Base-by-base conservation (phyloP, 92 coral and sea anemone genomes). In the Epizoanthus ramosus region DNA sequence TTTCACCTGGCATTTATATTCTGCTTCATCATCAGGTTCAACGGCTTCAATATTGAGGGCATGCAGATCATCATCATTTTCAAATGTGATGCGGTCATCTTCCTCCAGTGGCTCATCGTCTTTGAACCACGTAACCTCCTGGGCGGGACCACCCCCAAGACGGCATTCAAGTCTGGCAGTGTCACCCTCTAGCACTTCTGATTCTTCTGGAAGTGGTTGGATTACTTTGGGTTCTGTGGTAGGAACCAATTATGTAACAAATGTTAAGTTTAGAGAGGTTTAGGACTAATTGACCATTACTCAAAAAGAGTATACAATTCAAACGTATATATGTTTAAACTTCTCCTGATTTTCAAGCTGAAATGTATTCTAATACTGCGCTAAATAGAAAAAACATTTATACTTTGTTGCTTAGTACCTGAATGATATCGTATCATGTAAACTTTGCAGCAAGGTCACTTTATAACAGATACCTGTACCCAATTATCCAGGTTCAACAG, bases 161-260 rank as follows among this genome's bases (percentile, higher is more conserved):
- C 87, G 92, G 83, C 99, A 96, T 17, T 92, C 96, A 3, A 96
- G 88, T 37, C 93, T 82, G 41, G 90, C 87, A 15, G 92, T 68
- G 84, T 93, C 94, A 17, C 97, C 97, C 68, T 96, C 98, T 15
- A 94, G 91, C 39, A 94, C 97, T 52, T 96, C 98, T 17, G 86
- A 76, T 47, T 93, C 97, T n/a, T 93, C 97, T 68, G 90, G 86
- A 37, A 93, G 39, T 4, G 91, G 93, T 57, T 81, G 71, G 25
- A 84, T 84, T 21, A 93, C 64, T 15, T 73, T 75, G 67, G 92
- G 92, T 35, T 80, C 92, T 89, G 67, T 4, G 1, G 73, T 14
- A 71, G 17, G 61, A 71, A 61, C 22, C 13, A 56, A 24, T 5
- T 24, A 28, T 75, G 67, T 28, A 31, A 57, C 8, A 33, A 33